Base-by-base conservation (phyloP, 1,140 invertebrate genomes). In the Ectropis grisescens region DNA sequence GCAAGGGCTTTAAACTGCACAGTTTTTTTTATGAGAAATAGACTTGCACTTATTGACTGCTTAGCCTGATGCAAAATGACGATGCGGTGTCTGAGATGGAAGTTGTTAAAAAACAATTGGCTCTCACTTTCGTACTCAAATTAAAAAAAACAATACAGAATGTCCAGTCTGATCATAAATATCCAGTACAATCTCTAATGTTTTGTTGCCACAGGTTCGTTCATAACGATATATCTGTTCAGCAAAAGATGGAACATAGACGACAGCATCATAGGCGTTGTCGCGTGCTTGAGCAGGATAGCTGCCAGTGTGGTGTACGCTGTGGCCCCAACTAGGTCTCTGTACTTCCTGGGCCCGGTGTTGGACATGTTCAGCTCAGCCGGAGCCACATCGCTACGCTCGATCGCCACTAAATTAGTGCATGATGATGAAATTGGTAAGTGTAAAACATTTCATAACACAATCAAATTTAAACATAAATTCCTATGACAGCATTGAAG, bases 341-440 rank as follows among this genome's bases (percentile, higher is more conserved):
- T 75, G 23, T 83, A 82, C 51, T 83, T 82, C 58, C 24, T 76
- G 45, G 84, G 82, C n/a, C 83, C 82, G n/a, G 58, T 83, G 7
- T 58, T 87, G 26, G 85, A 86, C 41, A 83, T 87, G 57, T 81
- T 87, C 45, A 86, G 84, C 34, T 79, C 84, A 0, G 82, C 85
- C 2, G 83, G 80, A 11, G 74, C 83, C 2, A 85, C 86, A 2
- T 85, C 82, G 1, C 61, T 87, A 14, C 66, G 86, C 27, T 86
- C 86, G 2, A 78, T 87, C 11, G 84, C 83, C 9, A 86, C 86
- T 0, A 88, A 88, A 58, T 64, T 86, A n/a, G 85, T 87, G 15
- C 58, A 81, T 7, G 62, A 68, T n/a, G 75, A 84, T 45, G 85
- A 87, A 78, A 65, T 74, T 38, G 81, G 81, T 83, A 48, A 75